Evolutionary conservation across 2,888 invertebrate genomes (phyloP).

Genomic region (Aphidius colemani): DNA sequence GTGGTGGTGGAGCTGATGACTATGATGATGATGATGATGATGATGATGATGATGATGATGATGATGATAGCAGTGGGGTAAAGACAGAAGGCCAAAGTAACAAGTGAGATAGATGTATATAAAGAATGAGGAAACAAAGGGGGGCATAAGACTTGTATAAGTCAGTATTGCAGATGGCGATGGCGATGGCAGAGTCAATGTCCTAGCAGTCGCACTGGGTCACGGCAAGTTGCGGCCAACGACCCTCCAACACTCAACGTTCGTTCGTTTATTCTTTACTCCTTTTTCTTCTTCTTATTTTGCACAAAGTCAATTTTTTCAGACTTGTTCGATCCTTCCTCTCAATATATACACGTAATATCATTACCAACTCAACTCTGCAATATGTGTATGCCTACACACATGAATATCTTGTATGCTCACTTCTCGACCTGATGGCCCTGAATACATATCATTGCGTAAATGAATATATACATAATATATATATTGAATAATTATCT

Average conservation of each 20-base stretch:
- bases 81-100: constrained; percentile 21
- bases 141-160: constrained; percentile 31
- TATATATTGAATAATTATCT: too few relatives aligned
- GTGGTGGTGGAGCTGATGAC: constrained; percentile 4
- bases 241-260: constrained; percentile 46
- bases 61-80: background rate
- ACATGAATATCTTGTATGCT: too few relatives aligned
- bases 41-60: constrained; percentile 8
- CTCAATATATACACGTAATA: background rate
- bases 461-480: too few relatives aligned
- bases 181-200: constrained; percentile 61
- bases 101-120: constrained; percentile 20
- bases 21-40: constrained; percentile 11
- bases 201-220: constrained; percentile 61
- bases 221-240: constrained; percentile 60
- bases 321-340: background rate
- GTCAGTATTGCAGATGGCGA: constrained; percentile 60
- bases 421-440: too few relatives aligned
- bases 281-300: constrained; percentile 50
- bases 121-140: constrained; percentile 32
- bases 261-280: too few relatives aligned
- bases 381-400: too few relatives aligned
- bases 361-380: background rate
- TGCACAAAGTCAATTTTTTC: constrained; percentile 45
- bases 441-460: too few relatives aligned